Evolutionary conservation across 2,113 vertebrate species (phyloP), one percentile per base, ranked within the genome.

Genomic region (Alosa alosa): DNA sequence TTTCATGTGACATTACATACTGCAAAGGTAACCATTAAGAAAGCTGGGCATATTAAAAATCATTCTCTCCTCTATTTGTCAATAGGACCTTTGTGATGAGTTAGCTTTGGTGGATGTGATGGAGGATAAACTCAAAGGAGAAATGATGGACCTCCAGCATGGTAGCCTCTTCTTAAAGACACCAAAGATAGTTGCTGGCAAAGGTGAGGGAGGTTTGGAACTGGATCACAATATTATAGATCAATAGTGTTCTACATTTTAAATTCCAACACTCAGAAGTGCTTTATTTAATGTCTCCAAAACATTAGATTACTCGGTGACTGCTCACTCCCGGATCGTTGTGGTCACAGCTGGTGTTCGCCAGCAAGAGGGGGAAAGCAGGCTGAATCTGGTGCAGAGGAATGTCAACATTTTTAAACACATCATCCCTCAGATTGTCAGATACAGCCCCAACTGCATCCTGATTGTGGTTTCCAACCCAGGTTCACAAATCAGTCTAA

Each of bases 161-260:
- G 91, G 91, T 55, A 92, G 91, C 57, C 91, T 93, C 75, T 93
- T 92, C 85, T 82, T 93, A 10, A 93, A 93, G 87, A 92, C 92
- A 1, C 88, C 91, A 52, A 92, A 88, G 64, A 93, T 93, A 72
- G 68, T 87, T 68, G 90, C 91, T 45, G 89, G 90, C 55, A 92
- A 89, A 89, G 92, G 92, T 92, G 68, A 47, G 47, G 11, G 20
- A 22, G 47, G 9, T 60, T 60, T 60, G 20, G 15, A 55, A 55
- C 52, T 55, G 52, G 52, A 55, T 55, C 52, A 49, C 47, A 55
- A 18, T 55, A 18, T 5, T 55, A 60, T 20, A 22, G 3, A 20
- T 22, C 18, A 60, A 4, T 6, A 22, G 20, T 22, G 20, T 60
- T 60, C 20, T 22, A 22, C 55, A 60, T 60, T 22, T 3, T 1